phyloP scores from a whole-genome alignment of 2,113 vertebrate species.

The Syngnathus typhle region DNA sequence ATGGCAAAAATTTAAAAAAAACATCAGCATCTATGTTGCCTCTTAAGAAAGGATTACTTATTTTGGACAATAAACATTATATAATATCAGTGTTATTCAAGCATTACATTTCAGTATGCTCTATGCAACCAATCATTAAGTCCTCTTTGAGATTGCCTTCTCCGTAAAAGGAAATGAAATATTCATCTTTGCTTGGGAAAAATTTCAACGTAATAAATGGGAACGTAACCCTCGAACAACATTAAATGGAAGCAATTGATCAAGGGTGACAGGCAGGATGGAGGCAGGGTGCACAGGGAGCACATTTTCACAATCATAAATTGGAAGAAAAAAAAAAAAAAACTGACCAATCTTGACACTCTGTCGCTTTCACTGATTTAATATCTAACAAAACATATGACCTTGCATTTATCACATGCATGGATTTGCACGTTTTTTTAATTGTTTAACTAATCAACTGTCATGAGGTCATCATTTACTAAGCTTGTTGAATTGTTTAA shows the following conservation, averaged over 20 bases:
- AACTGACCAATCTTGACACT: not conserved
- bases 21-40: not conserved
- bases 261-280: slow-evolving; percentile 38
- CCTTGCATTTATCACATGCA: not conserved
- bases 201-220: slow-evolving; percentile 36
- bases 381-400: not conserved
- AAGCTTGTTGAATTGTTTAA: too few relatives aligned
- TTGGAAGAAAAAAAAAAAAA: not conserved
- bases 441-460: too few relatives aligned
- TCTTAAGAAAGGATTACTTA: not conserved
- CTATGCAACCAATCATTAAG: not conserved
- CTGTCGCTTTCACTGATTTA: slow-evolving; percentile 10
- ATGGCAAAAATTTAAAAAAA: not conserved
- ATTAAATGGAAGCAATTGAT: slow-evolving; percentile 38
- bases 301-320: slow-evolving; percentile 9
- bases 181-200: slow-evolving; percentile 3
- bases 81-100: not conserved
- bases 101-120: slow-evolving; percentile 1
- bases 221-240: slow-evolving; percentile 39
- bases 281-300: slow-evolving; percentile 8
- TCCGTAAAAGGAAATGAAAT: slow-evolving; percentile 6
- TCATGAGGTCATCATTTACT: too few relatives aligned
- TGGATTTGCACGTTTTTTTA: not conserved
- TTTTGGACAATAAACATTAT: not conserved
- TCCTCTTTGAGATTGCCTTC: not conserved